Conservation (phyloP, 2,888 invertebrate genomes). For the Leptinotarsa juncta region DNA sequence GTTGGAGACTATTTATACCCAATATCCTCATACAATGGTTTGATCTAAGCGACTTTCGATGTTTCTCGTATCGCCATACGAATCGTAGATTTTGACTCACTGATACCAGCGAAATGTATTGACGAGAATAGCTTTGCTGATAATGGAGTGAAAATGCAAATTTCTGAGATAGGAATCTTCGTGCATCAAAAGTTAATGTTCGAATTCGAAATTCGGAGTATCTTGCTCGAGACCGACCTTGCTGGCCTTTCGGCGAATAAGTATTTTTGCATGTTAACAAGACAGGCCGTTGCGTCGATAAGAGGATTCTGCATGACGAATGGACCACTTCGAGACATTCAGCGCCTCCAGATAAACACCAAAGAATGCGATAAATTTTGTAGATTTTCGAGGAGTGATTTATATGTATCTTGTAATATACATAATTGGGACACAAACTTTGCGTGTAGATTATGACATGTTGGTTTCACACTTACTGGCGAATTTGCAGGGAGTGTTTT, state of each 20-base stretch:
- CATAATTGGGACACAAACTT: conserved; percentile 48
- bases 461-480: neutral
- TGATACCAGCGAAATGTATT: neutral
- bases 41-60: too few species aligned
- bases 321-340: conserved; percentile 39
- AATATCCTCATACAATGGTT: too few species aligned
- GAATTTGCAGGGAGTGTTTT: neutral
- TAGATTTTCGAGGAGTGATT: conserved; percentile 42
- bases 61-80: neutral
- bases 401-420: conserved; percentile 47
- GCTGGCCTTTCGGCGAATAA: conserved; percentile 23
- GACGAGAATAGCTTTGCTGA: neutral
- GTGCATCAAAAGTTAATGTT: conserved; percentile 5
- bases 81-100: neutral
- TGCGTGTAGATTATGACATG: neutral
- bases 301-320: conserved; percentile 40
- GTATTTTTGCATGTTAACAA: conserved; percentile 45
- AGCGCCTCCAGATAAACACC: conserved; percentile 36
- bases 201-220: conserved; percentile 10
- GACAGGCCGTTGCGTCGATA: conserved; percentile 33
- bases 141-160: neutral
- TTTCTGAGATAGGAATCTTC: neutral
- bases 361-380: conserved; percentile 14
- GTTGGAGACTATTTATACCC: too few species aligned
- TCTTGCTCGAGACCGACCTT: neutral